These are phyloP conservation scores for Tyrannus savana DNA, from an alignment of 2,113 vertebrate species.

Conservation along the genomic window DNA sequence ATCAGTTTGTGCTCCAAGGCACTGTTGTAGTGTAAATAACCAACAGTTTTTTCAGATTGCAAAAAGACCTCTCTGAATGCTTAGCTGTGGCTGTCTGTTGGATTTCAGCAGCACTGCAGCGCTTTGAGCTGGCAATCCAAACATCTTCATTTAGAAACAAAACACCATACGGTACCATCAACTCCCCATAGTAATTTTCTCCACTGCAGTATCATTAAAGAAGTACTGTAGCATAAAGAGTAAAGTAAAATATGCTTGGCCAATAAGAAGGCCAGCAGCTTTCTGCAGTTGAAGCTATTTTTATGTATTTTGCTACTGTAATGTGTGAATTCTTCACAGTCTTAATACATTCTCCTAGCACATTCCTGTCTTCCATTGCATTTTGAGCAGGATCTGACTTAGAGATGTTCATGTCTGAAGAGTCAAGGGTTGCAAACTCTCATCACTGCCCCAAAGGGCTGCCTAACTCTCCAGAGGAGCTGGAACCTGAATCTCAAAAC, in stretches of 20 bases:
- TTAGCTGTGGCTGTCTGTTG: neutral
- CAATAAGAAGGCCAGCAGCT: neutral
- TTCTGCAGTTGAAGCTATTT: neutral
- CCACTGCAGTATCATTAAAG: constrained; percentile 36
- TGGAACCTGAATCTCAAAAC: neutral
- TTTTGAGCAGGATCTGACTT: neutral
- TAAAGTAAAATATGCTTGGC: constrained; percentile 15
- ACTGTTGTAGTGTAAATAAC: neutral
- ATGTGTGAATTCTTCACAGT: neutral
- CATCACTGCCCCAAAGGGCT: neutral
- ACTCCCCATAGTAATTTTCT: constrained; percentile 35
- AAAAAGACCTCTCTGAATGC: neutral
- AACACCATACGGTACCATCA: constrained; percentile 26
- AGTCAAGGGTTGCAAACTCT: neutral
- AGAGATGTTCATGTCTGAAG: neutral
- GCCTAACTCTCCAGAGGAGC: neutral
- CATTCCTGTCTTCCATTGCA: neutral
- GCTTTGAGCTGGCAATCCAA: constrained; percentile 30
- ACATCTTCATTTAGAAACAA: constrained; percentile 47
- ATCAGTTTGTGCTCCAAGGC: neutral
- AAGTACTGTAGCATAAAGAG: constrained; percentile 15
- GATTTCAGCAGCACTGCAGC: constrained; percentile 12
- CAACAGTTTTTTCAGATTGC: neutral
- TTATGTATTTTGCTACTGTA: neutral
- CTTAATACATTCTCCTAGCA: neutral